phyloP scores from a whole-genome alignment of 2,113 vertebrate species.

The Gambusia affinis region DNA sequence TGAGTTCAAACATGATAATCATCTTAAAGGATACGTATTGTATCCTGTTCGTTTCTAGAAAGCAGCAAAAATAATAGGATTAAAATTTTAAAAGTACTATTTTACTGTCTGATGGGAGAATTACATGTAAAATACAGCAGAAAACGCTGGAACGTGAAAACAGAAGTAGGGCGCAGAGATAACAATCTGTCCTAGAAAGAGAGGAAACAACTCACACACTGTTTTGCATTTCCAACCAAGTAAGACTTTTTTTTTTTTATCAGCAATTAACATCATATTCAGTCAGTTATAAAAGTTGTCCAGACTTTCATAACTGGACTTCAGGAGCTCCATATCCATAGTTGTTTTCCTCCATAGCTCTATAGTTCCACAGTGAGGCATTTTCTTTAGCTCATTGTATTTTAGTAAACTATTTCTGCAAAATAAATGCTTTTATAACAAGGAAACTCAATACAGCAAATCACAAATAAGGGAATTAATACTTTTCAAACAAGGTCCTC shows the following conservation, averaged over 20 bases:
- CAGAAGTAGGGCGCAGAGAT: neutral
- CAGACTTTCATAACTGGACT: constrained; percentile 14
- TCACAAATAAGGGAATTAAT: neutral
- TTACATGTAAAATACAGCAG: neutral
- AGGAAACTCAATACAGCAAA: neutral
- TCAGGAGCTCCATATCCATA: constrained; percentile 13
- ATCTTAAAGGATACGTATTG: neutral
- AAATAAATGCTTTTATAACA: neutral
- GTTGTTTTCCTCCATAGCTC: too few species aligned
- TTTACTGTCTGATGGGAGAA: neutral
- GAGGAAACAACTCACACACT: neutral
- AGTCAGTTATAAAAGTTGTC: neutral
- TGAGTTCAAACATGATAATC: neutral
- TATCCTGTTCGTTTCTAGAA: too few species aligned
- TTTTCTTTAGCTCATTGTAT: constrained; percentile 6
- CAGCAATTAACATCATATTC: accelerated
- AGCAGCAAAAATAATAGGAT: neutral
- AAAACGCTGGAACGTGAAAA: neutral
- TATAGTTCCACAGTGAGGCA: constrained; percentile 16
- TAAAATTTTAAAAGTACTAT: neutral
- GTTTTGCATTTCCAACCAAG: neutral
- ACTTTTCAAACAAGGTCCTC: neutral
- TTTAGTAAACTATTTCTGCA: neutral
- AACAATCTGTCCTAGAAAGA: neutral
- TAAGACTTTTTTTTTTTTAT: neutral